phyloP scores from a whole-genome alignment of 2,113 vertebrate species.

The Hemiscyllium ocellatum region DNA sequence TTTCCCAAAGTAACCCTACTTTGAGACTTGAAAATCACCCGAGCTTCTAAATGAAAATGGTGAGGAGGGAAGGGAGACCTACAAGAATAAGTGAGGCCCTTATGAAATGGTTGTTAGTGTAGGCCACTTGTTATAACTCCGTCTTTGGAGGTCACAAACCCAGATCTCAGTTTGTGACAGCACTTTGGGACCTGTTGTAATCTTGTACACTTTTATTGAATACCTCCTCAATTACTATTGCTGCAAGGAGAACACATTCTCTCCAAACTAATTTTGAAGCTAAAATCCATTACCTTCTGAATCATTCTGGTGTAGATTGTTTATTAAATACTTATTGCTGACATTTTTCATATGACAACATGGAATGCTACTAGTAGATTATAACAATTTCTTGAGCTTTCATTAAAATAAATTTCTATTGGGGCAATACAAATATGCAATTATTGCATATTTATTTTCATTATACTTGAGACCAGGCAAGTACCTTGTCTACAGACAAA shows the following conservation, averaged over 20 bases:
- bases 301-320: not conserved
- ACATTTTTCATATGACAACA: not conserved
- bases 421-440: not conserved
- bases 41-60: too few species aligned
- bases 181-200: not conserved
- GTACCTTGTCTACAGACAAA: too few species aligned
- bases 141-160: too few species aligned
- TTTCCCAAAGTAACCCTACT: too few species aligned
- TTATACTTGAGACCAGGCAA: not conserved
- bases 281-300: not conserved
- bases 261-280: not conserved
- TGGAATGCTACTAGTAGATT: not conserved
- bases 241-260: not conserved
- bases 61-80: too few species aligned
- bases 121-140: too few species aligned
- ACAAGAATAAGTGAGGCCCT: too few species aligned
- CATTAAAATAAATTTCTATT: not conserved
- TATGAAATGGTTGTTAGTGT: too few species aligned
- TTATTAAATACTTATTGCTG: not conserved
- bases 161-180: too few species aligned
- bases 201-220: not conserved
- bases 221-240: not conserved
- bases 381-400: not conserved
- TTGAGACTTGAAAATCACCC: too few species aligned
- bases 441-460: not conserved